Evolutionary conservation across 2,797 vertebrate genomes (phyloP).

Genomic region (Natrix natrix): DNA sequence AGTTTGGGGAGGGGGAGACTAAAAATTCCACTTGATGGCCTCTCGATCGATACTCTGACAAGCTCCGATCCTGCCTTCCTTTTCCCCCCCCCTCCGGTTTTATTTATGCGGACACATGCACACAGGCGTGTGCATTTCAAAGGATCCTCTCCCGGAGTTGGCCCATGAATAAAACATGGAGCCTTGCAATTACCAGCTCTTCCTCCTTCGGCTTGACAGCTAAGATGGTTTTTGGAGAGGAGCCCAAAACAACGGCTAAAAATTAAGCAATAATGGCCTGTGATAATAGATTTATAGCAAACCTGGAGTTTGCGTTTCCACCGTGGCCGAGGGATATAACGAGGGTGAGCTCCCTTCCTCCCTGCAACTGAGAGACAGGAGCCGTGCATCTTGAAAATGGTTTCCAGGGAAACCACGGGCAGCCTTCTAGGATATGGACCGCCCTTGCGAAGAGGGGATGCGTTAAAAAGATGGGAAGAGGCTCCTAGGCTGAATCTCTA

Average conservation of each 20-base stretch:
- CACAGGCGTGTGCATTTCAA: not conserved
- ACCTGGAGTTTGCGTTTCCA: constrained; percentile 2
- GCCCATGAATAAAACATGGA: not conserved
- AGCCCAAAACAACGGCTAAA: constrained; percentile 12
- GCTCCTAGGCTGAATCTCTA: not conserved
- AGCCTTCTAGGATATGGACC: not conserved
- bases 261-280: constrained; percentile 32
- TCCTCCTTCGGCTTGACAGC: not conserved
- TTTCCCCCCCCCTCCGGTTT: not conserved
- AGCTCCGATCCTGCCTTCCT: not conserved
- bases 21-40: not conserved
- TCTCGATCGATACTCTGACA: not conserved
- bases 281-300: constrained; percentile 9
- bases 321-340: not conserved
- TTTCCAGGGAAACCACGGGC: not conserved
- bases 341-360: constrained; percentile 6
- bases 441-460: not conserved
- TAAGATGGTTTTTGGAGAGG: constrained; percentile 25
- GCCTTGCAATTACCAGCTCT: not conserved
- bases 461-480: not conserved
- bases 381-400: not conserved
- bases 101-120: not conserved
- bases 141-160: not conserved
- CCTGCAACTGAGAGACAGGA: not conserved
- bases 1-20: rapidly evolving